Base-by-base conservation (phyloP, 2,888 invertebrate species). In the Aphodius granarius region DNA sequence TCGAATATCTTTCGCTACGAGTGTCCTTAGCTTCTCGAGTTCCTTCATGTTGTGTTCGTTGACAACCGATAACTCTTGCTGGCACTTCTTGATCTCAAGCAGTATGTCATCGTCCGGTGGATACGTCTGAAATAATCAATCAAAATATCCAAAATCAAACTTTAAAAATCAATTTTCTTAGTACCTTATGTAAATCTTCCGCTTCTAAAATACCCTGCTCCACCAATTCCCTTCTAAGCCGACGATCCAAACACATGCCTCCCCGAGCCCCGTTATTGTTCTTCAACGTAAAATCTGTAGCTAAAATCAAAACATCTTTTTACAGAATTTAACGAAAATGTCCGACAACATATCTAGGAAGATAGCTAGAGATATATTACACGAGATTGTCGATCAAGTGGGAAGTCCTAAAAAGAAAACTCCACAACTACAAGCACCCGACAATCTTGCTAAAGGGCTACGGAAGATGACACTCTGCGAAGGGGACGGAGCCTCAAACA, bases 41-140 rank as follows among this genome's bases (percentile, higher is more conserved):
- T 87, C 86, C 20, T 83, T 82, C 71, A 85, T 81, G 85, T 98
- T 98, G 84, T 96, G 95, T 86, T 92, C 92, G 79, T 95, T 92
- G 5, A 96, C 91, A 19, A 92, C 91, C 72, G 91, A 89, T 17
- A 96, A 87, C 86, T 97, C 96, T 76, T 94, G 92, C 83, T 96
- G 95, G 81, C 97, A 96, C 82, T 94, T 92, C 83, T 95, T 94
- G 15, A 98, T 94, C 89, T 97, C 97, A 9, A 91, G 89, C 78
- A 96, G 88, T 82, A 98, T 95, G 87, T 97, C 97, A 88, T 97
- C 96, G 82, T 95, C 94, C 3, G 94, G 92, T 73, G 91, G 89
- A 78, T 76, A 78, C 6, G 78, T 76, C 71, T 74, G 66, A 64
- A 74, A n/a, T n/a, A 73, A 22, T 22, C 15, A n/a, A 62, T 15